Percentiles rank a stretch among this genome's conserved stretches.
phyloP scores from a whole-genome alignment of 1,140 invertebrate genomes.

The Penaeus indicus region DNA sequence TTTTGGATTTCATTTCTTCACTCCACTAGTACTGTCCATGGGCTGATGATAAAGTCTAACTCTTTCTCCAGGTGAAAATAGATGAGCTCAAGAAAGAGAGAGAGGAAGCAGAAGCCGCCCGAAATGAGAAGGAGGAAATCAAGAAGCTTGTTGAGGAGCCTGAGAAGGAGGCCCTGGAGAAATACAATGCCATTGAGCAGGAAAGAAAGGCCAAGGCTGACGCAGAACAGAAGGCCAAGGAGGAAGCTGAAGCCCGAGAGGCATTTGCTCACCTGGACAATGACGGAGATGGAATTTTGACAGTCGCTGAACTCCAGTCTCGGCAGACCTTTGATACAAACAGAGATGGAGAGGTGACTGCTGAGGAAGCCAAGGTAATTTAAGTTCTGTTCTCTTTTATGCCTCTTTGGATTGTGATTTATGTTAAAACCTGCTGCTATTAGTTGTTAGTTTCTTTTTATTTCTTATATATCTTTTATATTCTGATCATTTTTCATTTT shows the following conservation, averaged over 20 bases:
- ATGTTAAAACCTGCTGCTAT: too few species aligned
- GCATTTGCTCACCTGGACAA: constrained; percentile 71
- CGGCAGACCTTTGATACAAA: constrained; percentile 88
- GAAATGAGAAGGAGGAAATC: constrained; percentile 80
- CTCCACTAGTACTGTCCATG: background rate
- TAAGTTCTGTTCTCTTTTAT: background rate
- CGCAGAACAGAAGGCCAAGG: constrained; percentile 72
- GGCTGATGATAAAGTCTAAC: constrained; percentile 24
- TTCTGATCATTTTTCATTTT: too few species aligned
- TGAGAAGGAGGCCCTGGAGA: constrained; percentile 83
- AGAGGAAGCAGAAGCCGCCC: constrained; percentile 79
- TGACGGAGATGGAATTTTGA: constrained; percentile 68
- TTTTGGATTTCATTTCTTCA: too few species aligned
- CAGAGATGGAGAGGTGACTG: constrained; percentile 85
- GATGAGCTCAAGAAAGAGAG: constrained; percentile 80
- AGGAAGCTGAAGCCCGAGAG: constrained; percentile 67
- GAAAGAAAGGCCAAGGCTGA: constrained; percentile 76
- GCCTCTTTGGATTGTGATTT: background rate
- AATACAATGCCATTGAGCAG: constrained; percentile 79
- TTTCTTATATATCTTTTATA: too few species aligned
- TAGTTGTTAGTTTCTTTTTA: too few species aligned
- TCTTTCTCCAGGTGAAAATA: constrained; percentile 73
- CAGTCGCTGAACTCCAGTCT: constrained; percentile 81
- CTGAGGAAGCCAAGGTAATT: constrained; percentile 83
- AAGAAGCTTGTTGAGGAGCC: constrained; percentile 81